phyloP scores from a whole-genome alignment of 2,888 invertebrate species.

The Smittia aterrima region DNA sequence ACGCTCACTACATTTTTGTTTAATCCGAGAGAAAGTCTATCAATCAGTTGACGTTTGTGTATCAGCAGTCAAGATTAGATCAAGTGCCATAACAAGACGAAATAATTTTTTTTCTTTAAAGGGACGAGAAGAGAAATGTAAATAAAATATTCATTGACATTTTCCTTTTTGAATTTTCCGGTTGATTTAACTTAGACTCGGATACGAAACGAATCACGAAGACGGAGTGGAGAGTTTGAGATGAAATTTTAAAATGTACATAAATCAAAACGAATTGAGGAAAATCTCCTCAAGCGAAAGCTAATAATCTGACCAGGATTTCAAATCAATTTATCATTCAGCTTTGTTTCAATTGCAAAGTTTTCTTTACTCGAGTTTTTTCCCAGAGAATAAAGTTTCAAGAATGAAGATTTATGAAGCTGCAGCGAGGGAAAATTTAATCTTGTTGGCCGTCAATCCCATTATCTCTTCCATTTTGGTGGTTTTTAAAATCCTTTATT shows the following conservation, averaged over 20 bases:
- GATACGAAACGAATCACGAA: background rate
- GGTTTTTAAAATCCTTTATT: background rate
- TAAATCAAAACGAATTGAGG: background rate
- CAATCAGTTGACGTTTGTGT: background rate
- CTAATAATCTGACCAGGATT: background rate
- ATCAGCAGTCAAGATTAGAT: slow-evolving; percentile 37
- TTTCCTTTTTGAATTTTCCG: background rate
- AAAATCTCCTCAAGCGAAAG: background rate
- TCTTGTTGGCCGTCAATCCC: no score
- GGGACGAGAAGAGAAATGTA: background rate
- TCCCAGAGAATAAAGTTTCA: no score
- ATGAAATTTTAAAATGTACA: background rate
- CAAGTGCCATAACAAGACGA: slow-evolving; percentile 35
- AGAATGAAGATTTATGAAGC: no score
- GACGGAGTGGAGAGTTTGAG: background rate
- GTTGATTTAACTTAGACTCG: background rate
- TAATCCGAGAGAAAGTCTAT: slow-evolving; percentile 45
- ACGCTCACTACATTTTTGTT: slow-evolving; percentile 54
- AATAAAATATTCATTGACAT: slow-evolving; percentile 16
- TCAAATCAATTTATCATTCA: background rate
- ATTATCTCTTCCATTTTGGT: background rate
- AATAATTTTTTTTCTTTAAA: background rate
- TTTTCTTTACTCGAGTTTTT: background rate
- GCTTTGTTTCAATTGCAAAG: background rate
- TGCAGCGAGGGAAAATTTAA: background rate